phyloP scores from a whole-genome alignment of 2,888 invertebrate species.

The Hydrotaea cyrtoneurina region DNA sequence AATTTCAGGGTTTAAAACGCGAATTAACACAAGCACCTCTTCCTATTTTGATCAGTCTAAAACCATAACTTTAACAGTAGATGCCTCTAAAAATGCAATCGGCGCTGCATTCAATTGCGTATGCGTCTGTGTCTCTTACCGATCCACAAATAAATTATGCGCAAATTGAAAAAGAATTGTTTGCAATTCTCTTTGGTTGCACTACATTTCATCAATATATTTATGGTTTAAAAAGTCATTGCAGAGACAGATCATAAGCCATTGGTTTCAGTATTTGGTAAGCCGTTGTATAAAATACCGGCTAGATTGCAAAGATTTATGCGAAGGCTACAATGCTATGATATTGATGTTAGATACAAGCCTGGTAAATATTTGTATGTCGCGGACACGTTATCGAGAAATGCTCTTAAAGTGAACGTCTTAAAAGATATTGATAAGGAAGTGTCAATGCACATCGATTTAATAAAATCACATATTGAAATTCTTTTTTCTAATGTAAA shows the following conservation, averaged over 20 bases:
- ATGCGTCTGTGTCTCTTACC: constrained; percentile 50
- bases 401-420: constrained; percentile 40
- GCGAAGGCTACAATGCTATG: constrained; percentile 56
- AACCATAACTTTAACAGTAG: background rate
- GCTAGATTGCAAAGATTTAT: constrained; percentile 57
- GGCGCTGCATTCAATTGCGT: constrained; percentile 58
- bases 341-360: constrained; percentile 54
- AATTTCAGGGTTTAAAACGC: constrained; percentile 45
- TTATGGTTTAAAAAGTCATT: constrained; percentile 54
- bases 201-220: constrained; percentile 58
- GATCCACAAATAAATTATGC: constrained; percentile 56
- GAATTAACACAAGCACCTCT: constrained; percentile 44
- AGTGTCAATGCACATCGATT: constrained; percentile 63
- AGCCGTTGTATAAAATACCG: constrained; percentile 61
- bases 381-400: constrained; percentile 83
- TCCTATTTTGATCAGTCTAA: constrained; percentile 49
- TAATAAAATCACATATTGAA: constrained; percentile 50
- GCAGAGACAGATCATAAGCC: constrained; percentile 54
- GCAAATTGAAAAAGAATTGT: constrained; percentile 68
- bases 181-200: constrained; percentile 68
- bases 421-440: constrained; percentile 58
- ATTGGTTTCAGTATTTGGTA: constrained; percentile 57
- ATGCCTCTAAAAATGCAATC: constrained; percentile 41
- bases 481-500: constrained; percentile 30
- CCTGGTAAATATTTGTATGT: constrained; percentile 64